phyloP scores from a whole-genome alignment of 2,888 invertebrate species.

The Agriopis marginaria region DNA sequence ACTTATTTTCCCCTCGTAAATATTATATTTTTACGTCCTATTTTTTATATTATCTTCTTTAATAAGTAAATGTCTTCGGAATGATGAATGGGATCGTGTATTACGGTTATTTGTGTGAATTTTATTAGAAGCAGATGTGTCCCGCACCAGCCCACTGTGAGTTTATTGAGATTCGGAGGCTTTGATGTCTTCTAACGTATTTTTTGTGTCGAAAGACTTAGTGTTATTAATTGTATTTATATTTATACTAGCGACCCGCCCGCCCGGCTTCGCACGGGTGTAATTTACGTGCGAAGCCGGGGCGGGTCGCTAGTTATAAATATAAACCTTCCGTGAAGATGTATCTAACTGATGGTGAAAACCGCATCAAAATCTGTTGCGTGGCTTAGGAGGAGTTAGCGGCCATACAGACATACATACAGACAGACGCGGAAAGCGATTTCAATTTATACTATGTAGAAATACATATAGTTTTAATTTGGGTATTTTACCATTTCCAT shows the following conservation, averaged over 20 bases:
- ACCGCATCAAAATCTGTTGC: too few relatives aligned
- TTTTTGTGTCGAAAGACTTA: conserved; percentile 34
- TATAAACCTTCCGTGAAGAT: too few relatives aligned
- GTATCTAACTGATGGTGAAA: too few relatives aligned
- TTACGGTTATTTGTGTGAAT: conserved; percentile 67
- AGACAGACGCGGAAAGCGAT: too few relatives aligned
- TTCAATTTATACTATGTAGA: too few relatives aligned
- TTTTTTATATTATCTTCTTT: conserved; percentile 13
- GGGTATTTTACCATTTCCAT: neutral
- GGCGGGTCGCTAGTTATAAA: too few relatives aligned
- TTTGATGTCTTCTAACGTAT: conserved; percentile 77
- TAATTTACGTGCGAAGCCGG: too few relatives aligned
- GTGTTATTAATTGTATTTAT: neutral
- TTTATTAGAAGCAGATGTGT: conserved; percentile 77
- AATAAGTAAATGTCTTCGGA: conserved; percentile 41
- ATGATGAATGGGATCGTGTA: conserved; percentile 60
- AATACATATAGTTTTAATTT: too few relatives aligned
- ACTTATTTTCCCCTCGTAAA: conserved; percentile 6
- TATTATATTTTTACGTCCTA: conserved; percentile 4
- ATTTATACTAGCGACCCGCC: too few relatives aligned
- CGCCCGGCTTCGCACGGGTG: too few relatives aligned
- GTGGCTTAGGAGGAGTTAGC: too few relatives aligned
- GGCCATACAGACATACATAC: too few relatives aligned
- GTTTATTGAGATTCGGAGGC: conserved; percentile 65
- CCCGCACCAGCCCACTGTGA: conserved; percentile 66